Conservation (phyloP, 2,888 invertebrate genomes). For the Acleris emargana region DNA sequence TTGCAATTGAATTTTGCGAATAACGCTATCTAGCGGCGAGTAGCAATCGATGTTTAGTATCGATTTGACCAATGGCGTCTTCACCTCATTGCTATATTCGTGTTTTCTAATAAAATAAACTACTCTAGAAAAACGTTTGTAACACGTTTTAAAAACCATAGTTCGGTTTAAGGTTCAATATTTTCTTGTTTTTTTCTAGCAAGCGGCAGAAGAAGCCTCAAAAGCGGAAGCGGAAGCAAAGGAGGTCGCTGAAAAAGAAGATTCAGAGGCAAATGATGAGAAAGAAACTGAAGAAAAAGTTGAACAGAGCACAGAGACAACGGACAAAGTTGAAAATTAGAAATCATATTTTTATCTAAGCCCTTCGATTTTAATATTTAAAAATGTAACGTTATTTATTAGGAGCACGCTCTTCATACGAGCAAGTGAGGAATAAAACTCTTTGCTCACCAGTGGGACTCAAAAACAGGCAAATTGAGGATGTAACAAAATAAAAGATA, state of each 20-base stretch:
- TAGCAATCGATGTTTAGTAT: constrained; percentile 3
- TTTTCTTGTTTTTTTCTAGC: constrained; percentile 36
- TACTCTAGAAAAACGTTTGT: not conserved
- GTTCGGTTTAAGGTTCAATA: not conserved
- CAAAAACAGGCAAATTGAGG: too few relatives aligned
- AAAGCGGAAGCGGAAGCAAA: constrained; percentile 37
- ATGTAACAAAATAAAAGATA: too few relatives aligned
- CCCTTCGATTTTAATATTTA: too few relatives aligned
- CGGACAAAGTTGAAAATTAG: too few relatives aligned
- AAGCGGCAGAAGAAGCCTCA: constrained; percentile 40
- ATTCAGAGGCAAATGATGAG: constrained; percentile 34
- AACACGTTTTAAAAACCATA: too few relatives aligned
- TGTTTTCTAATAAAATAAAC: not conserved
- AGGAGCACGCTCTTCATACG: too few relatives aligned
- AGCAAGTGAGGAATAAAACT: too few relatives aligned
- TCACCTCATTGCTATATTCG: too few relatives aligned
- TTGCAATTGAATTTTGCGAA: not conserved
- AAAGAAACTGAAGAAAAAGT: constrained; percentile 33
- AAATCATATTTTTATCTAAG: too few relatives aligned
- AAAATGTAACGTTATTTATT: too few relatives aligned
- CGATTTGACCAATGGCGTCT: not conserved
- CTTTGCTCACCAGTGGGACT: too few relatives aligned
- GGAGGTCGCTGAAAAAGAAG: constrained; percentile 40
- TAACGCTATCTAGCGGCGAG: constrained; percentile 20
- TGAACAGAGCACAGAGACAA: not conserved